Base-by-base conservation (phyloP, 2,113 vertebrate genomes). In the Rhineura floridana region DNA sequence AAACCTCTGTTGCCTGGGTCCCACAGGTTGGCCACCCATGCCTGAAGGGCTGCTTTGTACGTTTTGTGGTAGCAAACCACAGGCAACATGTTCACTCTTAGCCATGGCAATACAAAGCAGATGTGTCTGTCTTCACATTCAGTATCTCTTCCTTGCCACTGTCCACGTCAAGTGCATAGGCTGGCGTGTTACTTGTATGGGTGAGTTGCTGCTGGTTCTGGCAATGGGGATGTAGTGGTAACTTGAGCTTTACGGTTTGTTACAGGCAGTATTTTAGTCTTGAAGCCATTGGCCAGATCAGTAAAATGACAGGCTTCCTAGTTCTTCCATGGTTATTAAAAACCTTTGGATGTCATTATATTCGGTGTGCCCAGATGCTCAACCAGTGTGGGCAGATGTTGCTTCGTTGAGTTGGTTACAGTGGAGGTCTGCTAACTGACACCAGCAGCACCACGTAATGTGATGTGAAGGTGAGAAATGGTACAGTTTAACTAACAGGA, bases 301-400 rank as follows among this genome's bases (percentile, higher is more conserved):
- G 44, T 78, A 48, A 50, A 67, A 50, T n/a, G 84, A 21, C 42
- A 6, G 10, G 75, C 42, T 62, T n/a, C 84, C 42, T 44, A 12
- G 30, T 13, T 44, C 39, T 62, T 69, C 28, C 39, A n/a, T 83
- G 88, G 79, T 88, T 88, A 46, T 88, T 91, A 59, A 70, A 44
- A 69, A 63, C 72, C 39, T 19, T 67, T 83, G 81, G 33, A 46
- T 83, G 62, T 65, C 81, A 67, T 83, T 83, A 67, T 46, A 33
- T 67, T 28, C 46, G 81, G 81, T 67, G 39, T n/a, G 42, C 28
- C 62, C 81, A 83, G 81, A 83, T 83, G 80, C 80, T 81, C 80
- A 33, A 25, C 6, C 21, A 59, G 59, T 44, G 36, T 63, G 80
- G 80, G 59, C 59, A 65, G 59, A 81, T 65, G 59, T 81, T 81